Evolutionary conservation across 1,140 invertebrate genomes (phyloP).

Genomic region (Dreissena polymorpha): DNA sequence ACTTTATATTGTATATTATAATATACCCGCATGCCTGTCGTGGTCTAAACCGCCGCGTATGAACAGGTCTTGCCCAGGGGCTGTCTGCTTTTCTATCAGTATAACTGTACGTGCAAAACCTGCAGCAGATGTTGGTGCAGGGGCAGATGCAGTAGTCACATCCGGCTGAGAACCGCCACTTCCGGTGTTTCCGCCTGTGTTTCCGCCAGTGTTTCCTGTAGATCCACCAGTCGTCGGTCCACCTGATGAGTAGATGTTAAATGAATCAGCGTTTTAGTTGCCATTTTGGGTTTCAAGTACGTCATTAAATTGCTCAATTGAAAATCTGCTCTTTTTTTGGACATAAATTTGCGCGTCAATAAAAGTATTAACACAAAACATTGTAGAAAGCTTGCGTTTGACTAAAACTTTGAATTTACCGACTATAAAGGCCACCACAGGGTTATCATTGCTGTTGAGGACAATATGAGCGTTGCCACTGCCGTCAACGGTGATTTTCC

Average conservation of each 20-base stretch:
- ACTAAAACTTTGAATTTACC: constrained; percentile 67
- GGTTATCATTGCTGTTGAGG: constrained; percentile 85
- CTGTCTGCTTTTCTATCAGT: constrained; percentile 77
- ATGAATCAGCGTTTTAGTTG: background rate
- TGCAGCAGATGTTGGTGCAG: constrained; percentile 29
- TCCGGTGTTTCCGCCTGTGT: background rate
- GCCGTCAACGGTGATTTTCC: constrained; percentile 84
- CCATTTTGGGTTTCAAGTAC: too few species aligned
- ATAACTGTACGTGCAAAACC: constrained; percentile 75
- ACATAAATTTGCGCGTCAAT: too few species aligned
- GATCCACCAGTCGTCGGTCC: constrained; percentile 29
- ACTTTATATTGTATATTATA: too few species aligned
- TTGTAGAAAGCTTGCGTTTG: too few species aligned
- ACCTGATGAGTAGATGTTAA: background rate
- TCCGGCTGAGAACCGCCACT: background rate
- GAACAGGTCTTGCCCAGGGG: constrained; percentile 80
- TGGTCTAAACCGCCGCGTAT: constrained; percentile 80
- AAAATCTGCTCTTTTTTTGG: too few species aligned
- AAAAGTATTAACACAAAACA: too few species aligned
- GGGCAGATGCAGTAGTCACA: background rate
- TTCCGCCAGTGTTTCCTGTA: background rate
- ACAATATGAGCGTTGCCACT: constrained; percentile 85
- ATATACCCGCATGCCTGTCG: constrained; percentile 58
- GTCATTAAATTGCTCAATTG: too few species aligned
- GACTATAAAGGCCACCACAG: constrained; percentile 88